Conservation (phyloP, 2,113 vertebrate species). For the Anseranas semipalmata region DNA sequence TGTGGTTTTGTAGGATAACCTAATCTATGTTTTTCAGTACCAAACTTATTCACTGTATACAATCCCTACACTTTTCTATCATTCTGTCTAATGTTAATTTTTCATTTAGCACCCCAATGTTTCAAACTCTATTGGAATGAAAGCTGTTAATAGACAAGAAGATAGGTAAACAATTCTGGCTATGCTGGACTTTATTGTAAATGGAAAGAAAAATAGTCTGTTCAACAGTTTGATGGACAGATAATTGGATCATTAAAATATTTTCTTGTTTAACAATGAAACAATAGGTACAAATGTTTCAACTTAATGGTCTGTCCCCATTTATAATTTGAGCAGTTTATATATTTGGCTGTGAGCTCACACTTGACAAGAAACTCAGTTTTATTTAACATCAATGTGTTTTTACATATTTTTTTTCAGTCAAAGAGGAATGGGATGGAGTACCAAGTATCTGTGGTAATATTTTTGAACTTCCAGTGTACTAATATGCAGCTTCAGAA, state of each 20-base stretch:
- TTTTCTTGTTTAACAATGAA: background rate
- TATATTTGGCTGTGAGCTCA: background rate
- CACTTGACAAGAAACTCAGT: background rate
- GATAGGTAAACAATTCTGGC: background rate
- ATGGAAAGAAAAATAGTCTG: background rate
- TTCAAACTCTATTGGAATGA: background rate
- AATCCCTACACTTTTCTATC: background rate
- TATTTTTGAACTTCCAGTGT: background rate
- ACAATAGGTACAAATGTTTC: fast-evolving
- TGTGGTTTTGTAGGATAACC: background rate
- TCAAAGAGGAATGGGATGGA: background rate
- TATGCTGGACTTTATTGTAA: background rate
- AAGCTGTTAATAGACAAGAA: background rate
- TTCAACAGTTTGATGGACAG: background rate
- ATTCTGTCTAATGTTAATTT: background rate
- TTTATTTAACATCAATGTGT: background rate
- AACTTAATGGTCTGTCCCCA: background rate
- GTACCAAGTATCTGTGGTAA: background rate
- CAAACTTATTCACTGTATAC: background rate
- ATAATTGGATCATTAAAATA: background rate
- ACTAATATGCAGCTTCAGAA: background rate
- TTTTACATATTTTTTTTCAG: background rate
- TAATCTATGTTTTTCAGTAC: background rate
- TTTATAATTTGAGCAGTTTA: background rate
- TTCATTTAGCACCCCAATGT: background rate